Base-by-base conservation (phyloP, 2,888 invertebrate genomes). In the Polydrusus tereticollis region DNA sequence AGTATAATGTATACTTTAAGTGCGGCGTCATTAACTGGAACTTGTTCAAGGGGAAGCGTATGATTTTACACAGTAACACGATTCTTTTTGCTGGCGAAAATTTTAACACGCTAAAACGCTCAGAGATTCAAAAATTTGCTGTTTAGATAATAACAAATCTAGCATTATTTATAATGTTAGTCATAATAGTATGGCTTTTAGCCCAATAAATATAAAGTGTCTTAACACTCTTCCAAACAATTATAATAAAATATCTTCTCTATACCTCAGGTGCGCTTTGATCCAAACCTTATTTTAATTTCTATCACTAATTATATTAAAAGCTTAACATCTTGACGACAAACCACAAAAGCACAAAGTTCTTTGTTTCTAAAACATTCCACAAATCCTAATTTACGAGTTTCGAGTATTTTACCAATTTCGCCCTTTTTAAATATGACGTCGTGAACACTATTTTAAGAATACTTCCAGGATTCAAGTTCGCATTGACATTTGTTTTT, bases 251-350 rank as follows among this genome's bases (percentile, higher is more conserved):
- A 59, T 43, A 0, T 43, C 8, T 59, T 12, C 12, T 43, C 14
- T n/a, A 21, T 59, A 41, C 14, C 18, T 23, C 10, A 59, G 43
- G 59, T 59, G 59, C 59, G 59, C 43, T 21, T n/a, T 23, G 41
- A 59, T 23, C 43, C 43, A 43, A 59, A 59, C 43, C 59, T 43
- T 59, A 59, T 4, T 43, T 43, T 62, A 62, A 47, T 43, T 62
- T 47, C 62, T 62, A 62, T 47, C 47, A 20, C 62, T 62, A 62
- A 62, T 20, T 47, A 45, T 59, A 59, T 59, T 41, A 41, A 59
- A 59, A 59, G 59, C 59, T 43, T 38, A 59, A 59, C 26, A 59
- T 59, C 16, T 26, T 26, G 14, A 59, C 59, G 43, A 41, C 59
- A 59, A 43, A 59, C 59, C 59, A 59, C 41, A 43, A 59, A 59